Conservation (phyloP, 2,113 vertebrate genomes). For the Haliaeetus leucogaster region DNA sequence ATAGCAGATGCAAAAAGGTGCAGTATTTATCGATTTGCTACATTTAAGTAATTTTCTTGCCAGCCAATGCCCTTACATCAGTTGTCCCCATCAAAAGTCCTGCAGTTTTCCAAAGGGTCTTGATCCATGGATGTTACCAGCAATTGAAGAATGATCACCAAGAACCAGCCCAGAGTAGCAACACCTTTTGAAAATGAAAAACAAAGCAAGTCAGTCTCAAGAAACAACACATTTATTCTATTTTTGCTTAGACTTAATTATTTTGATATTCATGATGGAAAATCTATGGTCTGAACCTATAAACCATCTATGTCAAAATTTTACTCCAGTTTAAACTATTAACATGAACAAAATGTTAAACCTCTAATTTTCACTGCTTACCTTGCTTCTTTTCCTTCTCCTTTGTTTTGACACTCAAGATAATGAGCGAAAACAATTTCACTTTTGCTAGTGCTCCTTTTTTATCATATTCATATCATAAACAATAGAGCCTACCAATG, state of each 20-base stretch:
- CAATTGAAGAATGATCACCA: background rate
- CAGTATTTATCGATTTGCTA: background rate
- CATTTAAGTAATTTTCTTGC: background rate
- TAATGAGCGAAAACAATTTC: background rate
- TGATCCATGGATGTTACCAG: background rate
- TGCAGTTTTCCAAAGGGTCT: background rate
- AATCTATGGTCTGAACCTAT: background rate
- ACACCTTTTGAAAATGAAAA: background rate
- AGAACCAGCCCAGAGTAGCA: background rate
- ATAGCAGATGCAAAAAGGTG: background rate
- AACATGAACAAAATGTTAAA: background rate
- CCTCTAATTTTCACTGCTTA: background rate
- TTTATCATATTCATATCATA: background rate
- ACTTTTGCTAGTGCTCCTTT: background rate
- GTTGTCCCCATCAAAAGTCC: background rate
- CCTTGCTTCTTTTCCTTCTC: background rate
- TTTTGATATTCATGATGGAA: background rate
- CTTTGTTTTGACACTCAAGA: background rate
- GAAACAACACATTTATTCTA: background rate
- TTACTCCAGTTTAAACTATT: background rate
- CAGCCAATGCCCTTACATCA: background rate
- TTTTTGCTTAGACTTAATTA: background rate
- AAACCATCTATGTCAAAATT: background rate
- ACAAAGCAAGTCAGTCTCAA: background rate
- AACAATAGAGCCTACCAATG: background rate